phyloP scores from a whole-genome alignment of 2,888 invertebrate genomes.

The Acholoe squamosa region DNA sequence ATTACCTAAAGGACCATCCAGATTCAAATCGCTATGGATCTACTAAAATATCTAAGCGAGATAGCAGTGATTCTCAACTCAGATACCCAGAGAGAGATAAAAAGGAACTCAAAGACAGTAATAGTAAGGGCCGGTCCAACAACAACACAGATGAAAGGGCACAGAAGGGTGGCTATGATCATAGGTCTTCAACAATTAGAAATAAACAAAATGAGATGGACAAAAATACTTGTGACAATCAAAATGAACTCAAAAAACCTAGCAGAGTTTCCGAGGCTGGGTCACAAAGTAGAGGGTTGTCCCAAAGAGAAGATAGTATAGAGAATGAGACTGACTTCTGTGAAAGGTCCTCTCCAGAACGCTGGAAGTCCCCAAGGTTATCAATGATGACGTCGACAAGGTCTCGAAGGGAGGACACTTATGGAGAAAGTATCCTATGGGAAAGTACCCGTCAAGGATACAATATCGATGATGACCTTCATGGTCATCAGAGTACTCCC shows the following conservation, averaged over 20 bases:
- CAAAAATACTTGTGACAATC: background rate
- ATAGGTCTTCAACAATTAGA: background rate
- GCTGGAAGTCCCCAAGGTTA: slow-evolving; percentile 9
- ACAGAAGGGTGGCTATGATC: background rate
- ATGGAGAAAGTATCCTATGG: background rate
- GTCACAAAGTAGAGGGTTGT: background rate
- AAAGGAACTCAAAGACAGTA: no score
- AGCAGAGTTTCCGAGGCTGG: no score
- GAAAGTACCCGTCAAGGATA: background rate
- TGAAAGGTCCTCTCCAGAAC: background rate
- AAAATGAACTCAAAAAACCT: no score
- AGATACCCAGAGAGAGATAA: no score
- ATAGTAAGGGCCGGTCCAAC: no score
- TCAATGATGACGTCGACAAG: background rate
- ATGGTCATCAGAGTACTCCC: slow-evolving; percentile 49
- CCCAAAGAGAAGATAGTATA: background rate
- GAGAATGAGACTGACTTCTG: background rate
- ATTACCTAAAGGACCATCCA: background rate
- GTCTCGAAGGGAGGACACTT: background rate
- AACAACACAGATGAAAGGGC: background rate
- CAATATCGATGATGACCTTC: background rate
- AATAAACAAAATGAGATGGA: background rate
- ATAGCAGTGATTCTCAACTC: no score
- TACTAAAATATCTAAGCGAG: background rate
- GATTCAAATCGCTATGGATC: background rate